Evolutionary conservation across 2,113 vertebrate genomes (phyloP).

Genomic region (Hyla sarda): DNA sequence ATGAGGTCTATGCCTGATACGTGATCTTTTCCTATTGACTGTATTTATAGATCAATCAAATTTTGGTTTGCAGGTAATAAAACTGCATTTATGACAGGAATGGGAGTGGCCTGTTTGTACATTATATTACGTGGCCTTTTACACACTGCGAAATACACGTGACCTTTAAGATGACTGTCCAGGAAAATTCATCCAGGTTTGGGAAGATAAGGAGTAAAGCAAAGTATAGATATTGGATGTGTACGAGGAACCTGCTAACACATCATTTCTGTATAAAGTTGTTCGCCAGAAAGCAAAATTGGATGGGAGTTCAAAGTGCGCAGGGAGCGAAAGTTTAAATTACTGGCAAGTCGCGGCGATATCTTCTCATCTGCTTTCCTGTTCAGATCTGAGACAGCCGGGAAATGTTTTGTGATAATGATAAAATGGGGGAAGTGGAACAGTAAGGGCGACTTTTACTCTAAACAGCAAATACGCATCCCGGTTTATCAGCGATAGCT

Average conservation of each 20-base stretch:
- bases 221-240: slow-evolving; percentile 38
- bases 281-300: slow-evolving; percentile 34
- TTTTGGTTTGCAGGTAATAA: background rate
- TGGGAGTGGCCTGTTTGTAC: background rate
- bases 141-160: background rate
- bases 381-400: slow-evolving; percentile 29
- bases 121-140: slow-evolving; percentile 21
- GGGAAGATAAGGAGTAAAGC: slow-evolving; percentile 31
- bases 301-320: slow-evolving; percentile 34
- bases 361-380: slow-evolving; percentile 41
- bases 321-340: slow-evolving; percentile 27
- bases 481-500: background rate
- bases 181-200: slow-evolving; percentile 1
- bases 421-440: slow-evolving; percentile 24
- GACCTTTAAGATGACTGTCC: background rate
- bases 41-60: background rate
- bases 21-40: background rate
- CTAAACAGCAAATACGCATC: slow-evolving; percentile 30
- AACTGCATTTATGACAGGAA: background rate
- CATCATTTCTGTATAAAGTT: slow-evolving; percentile 44
- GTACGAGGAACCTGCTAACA: slow-evolving; percentile 1
- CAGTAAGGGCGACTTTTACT: slow-evolving; percentile 17
- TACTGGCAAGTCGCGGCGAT: slow-evolving; percentile 36
- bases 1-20: background rate
- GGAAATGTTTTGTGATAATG: slow-evolving; percentile 26